Base-by-base conservation (phyloP, 2,888 invertebrate species). In the Drosophila paramelanica region DNA sequence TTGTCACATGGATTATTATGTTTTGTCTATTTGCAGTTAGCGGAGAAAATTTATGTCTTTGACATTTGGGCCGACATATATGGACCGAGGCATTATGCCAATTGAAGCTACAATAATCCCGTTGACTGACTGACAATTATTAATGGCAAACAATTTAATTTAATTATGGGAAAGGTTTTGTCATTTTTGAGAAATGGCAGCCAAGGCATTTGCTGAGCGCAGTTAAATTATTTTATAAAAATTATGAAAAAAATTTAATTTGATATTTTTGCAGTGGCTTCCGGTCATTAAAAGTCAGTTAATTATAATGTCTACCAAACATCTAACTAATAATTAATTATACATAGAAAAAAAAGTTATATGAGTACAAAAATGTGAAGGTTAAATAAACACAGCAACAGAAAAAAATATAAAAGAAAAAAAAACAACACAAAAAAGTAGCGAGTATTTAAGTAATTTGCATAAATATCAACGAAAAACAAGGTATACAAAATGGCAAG, bases 1-100 rank as follows among this genome's bases (percentile, higher is more conserved):
- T 70, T 83, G 82, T 87, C 87, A 69, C 73, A 67, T 88, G 73
- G 83, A 81, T 88, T 84, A 85, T 81, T 84, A 81, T 84, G 88
- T 87, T 74, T 73, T 58, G 47, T 53, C 53, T 41, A 61, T 67
- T 67, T 58, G 64, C 64, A 56, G 65, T 66, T 70, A 55, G 61
- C 60, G 64, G 57, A 39, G 76, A 31, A 73, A 82, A 84, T 81
- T 73, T 73, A 87, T 82, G 55, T 73, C 78, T 74, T 62, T 79
- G 85, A 82, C 83, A 88, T 88, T 88, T 88, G 47, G 73, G 66
- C 45, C 71, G 81, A 82, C 87, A 81, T 79, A 83, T 84, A 87
- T 83, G 82, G 82, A 60, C 67, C 72, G 74, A 56, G 65, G 60
- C 66, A 62, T 75, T 75, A 59, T 50, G 73, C 65, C 74, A 71